Base-by-base conservation (phyloP, 2,888 invertebrate species). In the Acleris emargana region DNA sequence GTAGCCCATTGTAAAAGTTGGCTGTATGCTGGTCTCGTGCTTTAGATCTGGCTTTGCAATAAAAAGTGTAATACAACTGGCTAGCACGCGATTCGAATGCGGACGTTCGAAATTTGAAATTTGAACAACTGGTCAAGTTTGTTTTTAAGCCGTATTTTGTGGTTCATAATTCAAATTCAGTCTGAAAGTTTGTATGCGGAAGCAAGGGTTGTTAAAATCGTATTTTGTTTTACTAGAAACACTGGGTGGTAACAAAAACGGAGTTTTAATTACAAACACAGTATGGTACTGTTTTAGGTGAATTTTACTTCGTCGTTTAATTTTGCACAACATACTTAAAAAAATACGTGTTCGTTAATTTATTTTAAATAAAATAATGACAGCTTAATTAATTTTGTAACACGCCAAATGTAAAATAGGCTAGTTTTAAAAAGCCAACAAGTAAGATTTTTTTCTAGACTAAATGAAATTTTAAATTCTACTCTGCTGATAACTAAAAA, bases 1-100 rank as follows among this genome's bases (percentile, higher is more conserved):
- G 73, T 67, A 76, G 76, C 76, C 76, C 74, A 76, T 77, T 74
- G 75, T 76, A 74, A 67, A 71, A 72, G 69, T 77, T 74, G 75
- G 71, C 75, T 75, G 73, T 76, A 73, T 72, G 75, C 74, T 75
- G 72, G 74, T 74, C 72, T 72, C 69, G 73, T 75, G 76, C 74
- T 73, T 74, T 71, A 73, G 73, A 78, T 79, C 74, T 78, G 76
- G 79, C 77, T 79, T 77, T 72, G 74, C 72, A 75, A 73, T 73
- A 76, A 74, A 75, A 64, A 64, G 59, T 60, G 59, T 55, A 64
- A 67, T 64, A 68, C 72, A 71, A 72, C 73, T 66, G 67, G 69
- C 68, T 67, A 64, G 72, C 82, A 83, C 82, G 82, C 82, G 79
- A 83, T 75, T 71, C 70, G 67, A 77, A 77, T 74, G 73, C 76